Evolutionary conservation across 2,888 invertebrate genomes (phyloP).

Genomic region (Melitaea athalia): DNA sequence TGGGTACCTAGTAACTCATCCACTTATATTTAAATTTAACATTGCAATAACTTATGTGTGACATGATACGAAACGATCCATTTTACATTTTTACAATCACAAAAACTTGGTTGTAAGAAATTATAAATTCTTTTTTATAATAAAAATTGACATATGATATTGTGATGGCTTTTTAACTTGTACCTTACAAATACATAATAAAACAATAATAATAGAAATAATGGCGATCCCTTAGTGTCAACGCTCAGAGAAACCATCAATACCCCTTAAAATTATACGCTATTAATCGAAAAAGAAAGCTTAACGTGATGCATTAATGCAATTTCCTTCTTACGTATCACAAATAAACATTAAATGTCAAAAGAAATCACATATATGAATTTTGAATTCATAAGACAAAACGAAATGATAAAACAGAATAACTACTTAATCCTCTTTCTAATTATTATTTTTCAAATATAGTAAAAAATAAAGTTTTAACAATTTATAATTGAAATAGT

Average conservation of each 20-base stretch:
- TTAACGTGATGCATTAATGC: constrained; percentile 78
- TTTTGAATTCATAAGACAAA: constrained; percentile 79
- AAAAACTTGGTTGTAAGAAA: constrained; percentile 42
- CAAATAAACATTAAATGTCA: constrained; percentile 82
- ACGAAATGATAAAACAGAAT: constrained; percentile 73
- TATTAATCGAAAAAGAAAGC: constrained; percentile 57
- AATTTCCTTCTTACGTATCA: constrained; percentile 77
- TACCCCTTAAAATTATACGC: constrained; percentile 59
- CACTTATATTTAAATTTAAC: constrained; percentile 67
- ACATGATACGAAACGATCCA: constrained; percentile 59
- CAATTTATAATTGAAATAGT: constrained; percentile 51
- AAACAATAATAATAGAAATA: constrained; percentile 33
- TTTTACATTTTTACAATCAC: constrained; percentile 58
- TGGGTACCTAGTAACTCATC: constrained; percentile 63
- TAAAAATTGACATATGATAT: constrained; percentile 59
- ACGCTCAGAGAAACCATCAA: constrained; percentile 53
- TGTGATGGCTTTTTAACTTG: constrained; percentile 62
- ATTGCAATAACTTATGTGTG: constrained; percentile 71
- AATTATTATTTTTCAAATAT: constrained; percentile 46
- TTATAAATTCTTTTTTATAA: constrained; percentile 39
- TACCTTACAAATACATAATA: constrained; percentile 68
- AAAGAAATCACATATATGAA: constrained; percentile 83
- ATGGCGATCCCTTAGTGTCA: constrained; percentile 53
- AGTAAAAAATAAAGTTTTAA: constrained; percentile 51
- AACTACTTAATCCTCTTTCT: constrained; percentile 50